Evolutionary conservation across 2,888 invertebrate species (phyloP), one percentile per base, ranked within the genome.

Genomic region (Volucella zonaria): DNA sequence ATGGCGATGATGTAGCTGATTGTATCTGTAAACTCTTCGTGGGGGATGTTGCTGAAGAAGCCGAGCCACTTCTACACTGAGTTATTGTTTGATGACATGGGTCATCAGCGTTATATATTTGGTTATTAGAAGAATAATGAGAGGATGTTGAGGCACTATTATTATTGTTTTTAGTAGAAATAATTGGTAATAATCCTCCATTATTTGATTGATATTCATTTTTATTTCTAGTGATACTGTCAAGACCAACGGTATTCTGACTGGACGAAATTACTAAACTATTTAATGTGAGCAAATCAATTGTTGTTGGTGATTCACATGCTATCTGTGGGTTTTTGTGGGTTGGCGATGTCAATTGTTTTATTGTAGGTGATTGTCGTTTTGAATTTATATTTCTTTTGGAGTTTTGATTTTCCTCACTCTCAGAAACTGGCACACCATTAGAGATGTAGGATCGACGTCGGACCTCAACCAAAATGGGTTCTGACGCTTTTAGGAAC

Each of bases 401-500:
- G n/a, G 76, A 8, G 43, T 54, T 71, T 52, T 74, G 10, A 31
- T 49, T 59, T 0, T 62, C 61, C 31, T 58, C 9, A 11, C 56
- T 51, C 15, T 70, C 64, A 23, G 58, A 42, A 73, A 40, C 70
- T 54, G 77, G 61, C 61, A 15, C 43, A 42, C 52, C 66, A 61
- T 64, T 54, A 64, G n/a, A 64, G 18, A 78, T 75, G 59, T 77
- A 82, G 81, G 81, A 82, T 77, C 73, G 92, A 66, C 94, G 92
- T 81, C 93, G 92, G 59, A 94, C 93, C 90, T 94, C 94, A 64
- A 94, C 93, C 82, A 94, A 92, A 87, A 94, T 93, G 76, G 94
- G 94, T 89, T 94, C 94, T 87, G 93, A 92, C 80, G 94, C 93
- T 87, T 93, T 92, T 89, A 94, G 93, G 90, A 94, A 94, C 89